A percentile compares a stretch with the other conserved stretches of the same genome.
These are phyloP conservation scores for Bombyx mori DNA, from an alignment of 1,140 invertebrate species.

Conservation along the genomic window ASM3026992v2 NC_085125.1:3714501-3715000, in stretches of 20 bases:
- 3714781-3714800: constrained; percentile 39
- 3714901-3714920: not conserved
- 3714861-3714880: not conserved
- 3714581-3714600: no score
- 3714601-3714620: no score
- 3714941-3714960: constrained; percentile 12
- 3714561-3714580: no score
- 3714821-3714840: constrained; percentile 16
- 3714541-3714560: no score
- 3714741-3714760: not conserved
- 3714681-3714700: no score
- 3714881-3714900: not conserved
- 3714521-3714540: no score
- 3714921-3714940: constrained; percentile 1
- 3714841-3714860: constrained; percentile 23
- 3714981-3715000: constrained; percentile 27
- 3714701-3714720: no score
- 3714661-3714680: no score
- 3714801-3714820: constrained; percentile 32
- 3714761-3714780: not conserved
- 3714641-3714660: no score
- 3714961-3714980: constrained; percentile 33
- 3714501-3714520: no score
- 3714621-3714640: no score
- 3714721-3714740: not conserved